Percentiles rank a stretch among this genome's conserved stretches.
Evolutionary conservation across 2,113 vertebrate genomes (phyloP).

Genomic region (Nothocercus julius): DNA sequence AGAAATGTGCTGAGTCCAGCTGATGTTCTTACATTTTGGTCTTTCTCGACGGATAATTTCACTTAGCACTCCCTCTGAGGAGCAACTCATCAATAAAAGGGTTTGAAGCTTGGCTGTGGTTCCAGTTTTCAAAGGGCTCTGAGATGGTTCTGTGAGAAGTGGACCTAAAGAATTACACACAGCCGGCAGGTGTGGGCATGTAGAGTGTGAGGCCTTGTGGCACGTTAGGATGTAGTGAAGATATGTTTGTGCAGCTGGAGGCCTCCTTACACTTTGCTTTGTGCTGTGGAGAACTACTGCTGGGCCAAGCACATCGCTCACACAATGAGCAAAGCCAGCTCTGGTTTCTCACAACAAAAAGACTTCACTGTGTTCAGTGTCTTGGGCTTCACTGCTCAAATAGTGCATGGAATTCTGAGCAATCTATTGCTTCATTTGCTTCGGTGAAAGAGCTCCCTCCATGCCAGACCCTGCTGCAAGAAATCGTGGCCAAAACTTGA

Average conservation of each 20-base stretch:
- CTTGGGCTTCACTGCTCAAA: not conserved
- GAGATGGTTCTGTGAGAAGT: not conserved
- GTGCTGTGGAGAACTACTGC: not conserved
- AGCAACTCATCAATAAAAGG: not conserved
- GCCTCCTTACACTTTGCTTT: not conserved
- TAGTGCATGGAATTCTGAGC: not conserved
- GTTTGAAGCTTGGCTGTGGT: not conserved
- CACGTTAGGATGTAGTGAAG: not conserved
- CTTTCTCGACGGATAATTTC: not conserved
- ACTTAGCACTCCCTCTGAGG: not conserved
- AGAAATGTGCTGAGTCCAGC: not conserved
- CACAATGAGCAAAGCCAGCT: not conserved
- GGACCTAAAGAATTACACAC: not conserved
- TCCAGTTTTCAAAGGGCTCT: not conserved
- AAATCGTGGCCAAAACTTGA: not conserved
- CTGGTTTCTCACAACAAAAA: not conserved
- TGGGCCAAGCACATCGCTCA: not conserved
- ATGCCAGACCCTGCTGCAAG: not conserved
- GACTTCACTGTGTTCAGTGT: rapidly evolving
- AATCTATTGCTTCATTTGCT: not conserved
- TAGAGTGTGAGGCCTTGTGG: not conserved
- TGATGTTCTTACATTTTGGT: not conserved
- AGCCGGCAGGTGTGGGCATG: not conserved
- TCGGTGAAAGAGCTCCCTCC: not conserved
- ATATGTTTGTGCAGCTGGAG: not conserved